Conservation (phyloP, 2,888 invertebrate species). For the Tortricodes alternella region DNA sequence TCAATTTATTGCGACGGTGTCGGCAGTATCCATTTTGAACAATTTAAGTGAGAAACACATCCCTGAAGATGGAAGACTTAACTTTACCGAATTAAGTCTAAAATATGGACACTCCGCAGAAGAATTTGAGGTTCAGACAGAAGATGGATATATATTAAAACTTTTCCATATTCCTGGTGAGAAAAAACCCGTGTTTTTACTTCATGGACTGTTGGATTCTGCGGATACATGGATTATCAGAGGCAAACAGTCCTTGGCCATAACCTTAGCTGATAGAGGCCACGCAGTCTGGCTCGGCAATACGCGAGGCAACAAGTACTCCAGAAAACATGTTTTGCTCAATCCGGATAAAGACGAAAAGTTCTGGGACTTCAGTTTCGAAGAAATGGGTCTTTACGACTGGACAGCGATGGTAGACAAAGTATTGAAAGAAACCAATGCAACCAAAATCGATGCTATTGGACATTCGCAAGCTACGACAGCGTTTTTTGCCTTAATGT, state of each 20-base stretch:
- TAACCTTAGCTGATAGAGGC: neutral
- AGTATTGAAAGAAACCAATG: conserved; percentile 2
- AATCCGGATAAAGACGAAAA: conserved; percentile 6
- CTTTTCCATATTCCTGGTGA: conserved; percentile 6
- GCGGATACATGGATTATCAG: conserved; percentile 14
- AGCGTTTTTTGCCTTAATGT: conserved; percentile 1
- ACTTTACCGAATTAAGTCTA: conserved; percentile 5
- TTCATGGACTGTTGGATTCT: conserved; percentile 6
- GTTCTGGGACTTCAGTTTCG: conserved; percentile 18
- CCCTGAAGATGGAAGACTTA: neutral
- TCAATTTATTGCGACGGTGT: neutral
- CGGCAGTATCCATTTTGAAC: neutral
- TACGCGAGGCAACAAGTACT: conserved; percentile 14
- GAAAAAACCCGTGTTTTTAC: conserved; percentile 4
- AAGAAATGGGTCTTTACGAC: conserved; percentile 9
- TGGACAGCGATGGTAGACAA: conserved; percentile 9
- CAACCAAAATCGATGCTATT: neutral
- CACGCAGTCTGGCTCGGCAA: conserved; percentile 12
- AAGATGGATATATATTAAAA: conserved; percentile 15
- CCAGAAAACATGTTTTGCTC: neutral
- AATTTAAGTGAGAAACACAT: neutral
- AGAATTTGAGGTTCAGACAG: conserved; percentile 9
- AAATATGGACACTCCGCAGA: conserved; percentile 6
- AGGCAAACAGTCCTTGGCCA: conserved; percentile 3
- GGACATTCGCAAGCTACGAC: conserved; percentile 8